Evolutionary conservation across 2,797 vertebrate species (phyloP).

Genomic region (Neosalanx taihuensis): DNA sequence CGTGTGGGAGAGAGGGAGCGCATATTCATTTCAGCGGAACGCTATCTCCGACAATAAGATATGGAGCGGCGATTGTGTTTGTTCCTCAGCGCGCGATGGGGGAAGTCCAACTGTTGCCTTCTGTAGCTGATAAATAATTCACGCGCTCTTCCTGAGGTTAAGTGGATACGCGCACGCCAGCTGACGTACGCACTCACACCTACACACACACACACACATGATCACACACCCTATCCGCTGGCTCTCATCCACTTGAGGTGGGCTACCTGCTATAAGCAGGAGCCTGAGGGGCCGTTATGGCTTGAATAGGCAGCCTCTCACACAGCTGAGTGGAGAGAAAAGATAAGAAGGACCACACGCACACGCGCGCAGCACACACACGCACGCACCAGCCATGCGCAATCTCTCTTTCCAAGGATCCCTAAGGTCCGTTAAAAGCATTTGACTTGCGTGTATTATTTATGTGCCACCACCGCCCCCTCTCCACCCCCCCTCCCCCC

Average conservation of each 20-base stretch:
- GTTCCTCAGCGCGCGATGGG: too few relatives aligned
- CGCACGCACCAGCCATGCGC: not conserved
- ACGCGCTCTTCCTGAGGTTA: slow-evolving; percentile 4
- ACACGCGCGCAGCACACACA: not conserved
- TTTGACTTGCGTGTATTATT: slow-evolving; percentile 5
- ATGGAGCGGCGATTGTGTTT: too few relatives aligned
- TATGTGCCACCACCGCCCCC: not conserved
- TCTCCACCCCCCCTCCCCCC: not conserved
- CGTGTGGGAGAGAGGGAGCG: slow-evolving; percentile 1
- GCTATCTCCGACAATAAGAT: too few relatives aligned
- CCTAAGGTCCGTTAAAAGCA: not conserved
- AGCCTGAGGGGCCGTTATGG: slow-evolving; percentile 22
- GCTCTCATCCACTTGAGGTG: not conserved
- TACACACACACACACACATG: slow-evolving; percentile 5
- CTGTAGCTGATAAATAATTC: not conserved
- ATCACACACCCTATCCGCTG: not conserved
- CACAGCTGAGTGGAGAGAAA: not conserved
- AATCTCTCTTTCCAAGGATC: not conserved
- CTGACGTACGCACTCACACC: not conserved
- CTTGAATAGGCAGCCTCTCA: slow-evolving; percentile 29
- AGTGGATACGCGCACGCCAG: slow-evolving; percentile 20
- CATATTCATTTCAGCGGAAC: not conserved
- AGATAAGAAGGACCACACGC: not conserved
- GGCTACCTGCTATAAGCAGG: too few relatives aligned
- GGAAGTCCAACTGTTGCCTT: not conserved